Percentiles rank a stretch among this genome's conserved stretches.
Evolutionary conservation across 1,140 invertebrate species (phyloP).

Genomic region (Forficula auricularia): DNA sequence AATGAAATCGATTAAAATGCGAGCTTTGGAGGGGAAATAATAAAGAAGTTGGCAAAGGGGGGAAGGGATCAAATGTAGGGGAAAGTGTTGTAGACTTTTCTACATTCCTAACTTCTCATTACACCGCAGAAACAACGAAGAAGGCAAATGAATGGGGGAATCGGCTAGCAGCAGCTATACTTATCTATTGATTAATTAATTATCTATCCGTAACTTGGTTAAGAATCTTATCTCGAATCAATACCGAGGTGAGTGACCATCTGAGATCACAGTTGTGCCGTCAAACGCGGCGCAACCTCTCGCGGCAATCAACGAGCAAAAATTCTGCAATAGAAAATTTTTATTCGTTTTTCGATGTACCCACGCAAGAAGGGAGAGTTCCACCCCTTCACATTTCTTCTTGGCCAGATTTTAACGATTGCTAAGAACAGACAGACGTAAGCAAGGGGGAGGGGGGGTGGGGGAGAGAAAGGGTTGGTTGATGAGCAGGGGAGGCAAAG

Average conservation of each 20-base stretch:
- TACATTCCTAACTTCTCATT: conserved; percentile 6
- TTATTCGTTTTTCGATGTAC: too few species aligned
- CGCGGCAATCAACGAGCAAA: too few species aligned
- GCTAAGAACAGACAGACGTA: conserved; percentile 11
- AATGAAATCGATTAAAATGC: conserved; percentile 13
- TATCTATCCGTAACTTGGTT: too few species aligned
- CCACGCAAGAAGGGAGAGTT: too few species aligned
- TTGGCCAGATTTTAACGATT: conserved; percentile 12
- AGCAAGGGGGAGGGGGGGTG: neutral
- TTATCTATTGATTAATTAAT: too few species aligned
- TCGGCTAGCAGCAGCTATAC: too few species aligned
- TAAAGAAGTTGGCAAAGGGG: conserved; percentile 6
- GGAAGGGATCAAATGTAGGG: neutral
- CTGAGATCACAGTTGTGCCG: too few species aligned
- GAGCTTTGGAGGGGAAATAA: conserved; percentile 10
- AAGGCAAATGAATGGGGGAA: too few species aligned
- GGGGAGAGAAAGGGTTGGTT: conserved; percentile 8
- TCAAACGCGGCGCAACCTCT: too few species aligned
- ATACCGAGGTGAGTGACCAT: too few species aligned
- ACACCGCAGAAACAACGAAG: neutral
- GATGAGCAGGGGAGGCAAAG: conserved; percentile 8
- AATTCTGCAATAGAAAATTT: too few species aligned
- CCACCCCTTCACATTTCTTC: conserved; percentile 9
- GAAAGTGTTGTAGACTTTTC: conserved; percentile 11
- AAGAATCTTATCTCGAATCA: too few species aligned